These are phyloP conservation scores for Steromphala cineraria DNA, from an alignment of 2,888 invertebrate genomes.

Conservation along the genomic window DNA sequence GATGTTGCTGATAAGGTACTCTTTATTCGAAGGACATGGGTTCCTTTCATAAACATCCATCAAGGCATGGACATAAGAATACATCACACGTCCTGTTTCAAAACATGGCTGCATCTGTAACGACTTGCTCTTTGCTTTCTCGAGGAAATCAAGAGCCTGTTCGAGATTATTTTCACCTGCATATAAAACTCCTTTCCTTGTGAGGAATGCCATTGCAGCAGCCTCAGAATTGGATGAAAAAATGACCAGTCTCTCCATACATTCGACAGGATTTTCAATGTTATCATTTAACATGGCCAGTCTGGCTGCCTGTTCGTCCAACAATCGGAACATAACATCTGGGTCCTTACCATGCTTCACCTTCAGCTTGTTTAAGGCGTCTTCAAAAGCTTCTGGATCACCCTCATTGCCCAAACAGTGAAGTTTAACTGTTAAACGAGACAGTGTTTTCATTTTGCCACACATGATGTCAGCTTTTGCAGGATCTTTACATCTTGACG, in stretches of 20 bases:
- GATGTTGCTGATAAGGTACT: neutral
- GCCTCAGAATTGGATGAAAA: neutral
- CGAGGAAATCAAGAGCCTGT: neutral
- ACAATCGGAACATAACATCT: neutral
- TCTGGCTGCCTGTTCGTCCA: neutral
- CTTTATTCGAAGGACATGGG: neutral
- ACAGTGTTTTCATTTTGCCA: too few relatives aligned
- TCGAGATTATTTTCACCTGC: neutral
- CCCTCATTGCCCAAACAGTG: too few relatives aligned
- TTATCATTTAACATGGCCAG: neutral
- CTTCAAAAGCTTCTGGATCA: neutral
- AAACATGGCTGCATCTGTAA: neutral
- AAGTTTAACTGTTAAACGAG: too few relatives aligned
- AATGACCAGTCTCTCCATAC: neutral
- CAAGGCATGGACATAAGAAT: neutral
- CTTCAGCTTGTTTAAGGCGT: neutral
- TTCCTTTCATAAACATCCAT: neutral
- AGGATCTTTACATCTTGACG: neutral
- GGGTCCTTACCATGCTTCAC: neutral
- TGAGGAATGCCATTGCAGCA: neutral
- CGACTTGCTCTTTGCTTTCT: neutral
- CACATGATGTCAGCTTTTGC: too few relatives aligned
- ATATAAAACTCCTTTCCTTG: neutral
- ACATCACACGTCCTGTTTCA: neutral
- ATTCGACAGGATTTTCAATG: too few relatives aligned